Evolutionary conservation across 2,113 vertebrate species (phyloP), one percentile per base, ranked within the genome.

Genomic region (Cairina moschata): DNA sequence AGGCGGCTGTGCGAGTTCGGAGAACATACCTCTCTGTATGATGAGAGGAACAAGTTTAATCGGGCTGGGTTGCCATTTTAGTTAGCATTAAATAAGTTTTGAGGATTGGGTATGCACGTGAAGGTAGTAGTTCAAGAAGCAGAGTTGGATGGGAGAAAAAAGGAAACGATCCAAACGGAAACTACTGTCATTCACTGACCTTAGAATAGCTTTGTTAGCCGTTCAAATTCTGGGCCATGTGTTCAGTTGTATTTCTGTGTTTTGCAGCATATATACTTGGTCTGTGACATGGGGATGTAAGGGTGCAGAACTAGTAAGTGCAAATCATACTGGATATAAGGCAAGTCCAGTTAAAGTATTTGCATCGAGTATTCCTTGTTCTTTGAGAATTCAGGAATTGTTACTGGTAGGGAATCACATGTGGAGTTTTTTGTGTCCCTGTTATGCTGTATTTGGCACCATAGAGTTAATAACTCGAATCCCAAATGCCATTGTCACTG

Each of bases 351-450:
- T 18, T 72, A 2, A n/a, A 36, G 2, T 7, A 0, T 7, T 7
- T 4, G 1, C 0, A 0, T 1, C 0, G n/a, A 0, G 4, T 34
- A n/a, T 46, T 6, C 0, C 46, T 8, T 1, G 0, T 52, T 26
- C 1, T 0, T 29, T 29, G 6, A 28, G 32, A 13, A 3, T 13
- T 12, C 0, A 0, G 5, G 14, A 32, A 0, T 3, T 10, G 9
- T 22, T 73, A 5, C 0, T 25, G 1, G 1, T 4, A 42, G 32
- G 26, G 38, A 42, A 11, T 17, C 21, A 17, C 4, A 48, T 48
- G 9, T 48, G 2, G 44, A 44, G 20, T 26, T 32, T 25, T 62
- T 13, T 11, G 13, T 12, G 22, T 17, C 69, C 0, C 0, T 20
- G 0, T 23, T 6, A 7, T 14, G 21, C 4, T 69, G 2, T 17